Conservation (phyloP, 2,113 vertebrate genomes). For the Xenus cinereus region DNA sequence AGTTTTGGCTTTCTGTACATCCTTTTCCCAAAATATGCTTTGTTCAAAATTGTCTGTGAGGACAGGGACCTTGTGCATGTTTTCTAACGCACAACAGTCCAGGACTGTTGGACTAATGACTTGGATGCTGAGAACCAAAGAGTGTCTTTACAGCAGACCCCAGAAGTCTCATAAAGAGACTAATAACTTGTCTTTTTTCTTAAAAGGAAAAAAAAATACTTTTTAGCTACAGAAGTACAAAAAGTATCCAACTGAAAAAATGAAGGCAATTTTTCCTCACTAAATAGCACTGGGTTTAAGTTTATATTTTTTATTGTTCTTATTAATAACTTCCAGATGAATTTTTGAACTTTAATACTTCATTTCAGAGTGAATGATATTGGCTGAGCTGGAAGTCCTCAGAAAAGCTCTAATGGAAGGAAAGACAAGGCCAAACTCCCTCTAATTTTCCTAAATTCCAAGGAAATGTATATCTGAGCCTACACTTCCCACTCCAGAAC, state of each 20-base stretch:
- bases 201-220: background rate
- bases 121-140: background rate
- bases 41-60: background rate
- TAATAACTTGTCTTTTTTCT: background rate
- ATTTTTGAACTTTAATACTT: constrained; percentile 23
- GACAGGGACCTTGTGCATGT: background rate
- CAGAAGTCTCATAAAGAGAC: background rate
- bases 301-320: constrained; percentile 9
- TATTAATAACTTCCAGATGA: constrained; percentile 61
- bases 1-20: background rate
- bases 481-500: constrained; percentile 25
- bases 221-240: background rate
- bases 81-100: background rate
- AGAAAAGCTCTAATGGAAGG: constrained; percentile 16
- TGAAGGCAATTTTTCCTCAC: background rate
- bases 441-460: constrained; percentile 36
- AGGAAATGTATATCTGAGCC: constrained; percentile 22
- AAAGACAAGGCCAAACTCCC: constrained; percentile 4
- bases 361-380: constrained; percentile 2
- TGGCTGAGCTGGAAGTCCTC: background rate
- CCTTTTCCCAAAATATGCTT: background rate
- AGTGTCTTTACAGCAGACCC: background rate
- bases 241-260: constrained; percentile 2
- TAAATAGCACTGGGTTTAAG: background rate
- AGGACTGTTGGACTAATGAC: background rate